Evolutionary conservation across 2,888 invertebrate species (phyloP).

Genomic region (Gastrophysa polygoni): DNA sequence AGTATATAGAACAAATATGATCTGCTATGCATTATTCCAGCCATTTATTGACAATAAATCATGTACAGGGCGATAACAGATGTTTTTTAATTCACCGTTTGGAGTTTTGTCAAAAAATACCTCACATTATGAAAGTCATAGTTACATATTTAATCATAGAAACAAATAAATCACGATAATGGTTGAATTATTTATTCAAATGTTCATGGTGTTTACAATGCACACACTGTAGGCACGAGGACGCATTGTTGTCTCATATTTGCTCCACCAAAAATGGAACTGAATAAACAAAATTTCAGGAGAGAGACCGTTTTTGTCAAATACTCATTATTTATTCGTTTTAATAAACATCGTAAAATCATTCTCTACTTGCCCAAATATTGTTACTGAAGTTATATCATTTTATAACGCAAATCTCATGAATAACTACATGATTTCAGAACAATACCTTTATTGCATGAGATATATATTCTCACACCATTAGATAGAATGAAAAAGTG

Average conservation of each 20-base stretch:
- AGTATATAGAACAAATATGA: no score
- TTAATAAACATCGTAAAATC: conserved; percentile 49
- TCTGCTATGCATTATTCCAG: no score
- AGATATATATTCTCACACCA: no score
- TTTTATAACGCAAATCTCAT: conserved; percentile 25
- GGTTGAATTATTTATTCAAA: conserved; percentile 35
- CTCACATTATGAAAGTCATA: conserved; percentile 36
- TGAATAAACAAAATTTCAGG: conserved; percentile 42
- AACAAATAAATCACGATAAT: conserved; percentile 39
- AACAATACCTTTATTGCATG: neutral
- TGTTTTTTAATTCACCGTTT: neutral
- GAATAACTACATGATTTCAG: neutral
- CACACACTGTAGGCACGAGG: conserved; percentile 44
- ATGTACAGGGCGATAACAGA: no score
- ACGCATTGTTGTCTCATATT: conserved; percentile 43
- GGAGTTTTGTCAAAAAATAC: neutral
- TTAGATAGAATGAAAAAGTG: no score
- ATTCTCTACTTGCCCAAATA: conserved; percentile 38
- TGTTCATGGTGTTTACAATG: conserved; percentile 38
- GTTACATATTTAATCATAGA: conserved; percentile 43
- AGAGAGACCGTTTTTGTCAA: conserved; percentile 44
- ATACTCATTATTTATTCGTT: conserved; percentile 46
- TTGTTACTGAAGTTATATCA: conserved; percentile 35
- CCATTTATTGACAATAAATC: neutral
- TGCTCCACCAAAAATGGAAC: conserved; percentile 39